Evolutionary conservation across 2,888 invertebrate genomes (phyloP).

Genomic region (Pachymerium ferrugineum): DNA sequence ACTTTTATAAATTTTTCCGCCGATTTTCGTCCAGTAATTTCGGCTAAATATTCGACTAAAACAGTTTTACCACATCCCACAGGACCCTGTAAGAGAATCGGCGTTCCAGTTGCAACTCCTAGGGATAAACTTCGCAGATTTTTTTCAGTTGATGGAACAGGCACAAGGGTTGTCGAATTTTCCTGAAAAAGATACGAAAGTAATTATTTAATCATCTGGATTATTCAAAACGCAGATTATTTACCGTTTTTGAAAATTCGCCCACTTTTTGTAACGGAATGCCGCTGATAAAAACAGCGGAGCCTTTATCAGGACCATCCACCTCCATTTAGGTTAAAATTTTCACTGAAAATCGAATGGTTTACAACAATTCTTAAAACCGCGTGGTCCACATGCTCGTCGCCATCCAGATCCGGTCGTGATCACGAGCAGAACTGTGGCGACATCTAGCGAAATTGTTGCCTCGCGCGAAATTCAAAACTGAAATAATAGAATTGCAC

Average conservation of each 20-base stretch:
- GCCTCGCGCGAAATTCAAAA: no score
- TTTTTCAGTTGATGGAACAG: conserved; percentile 64
- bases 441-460: no score
- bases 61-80: conserved; percentile 94
- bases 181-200: neutral
- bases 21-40: conserved; percentile 59
- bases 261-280: neutral
- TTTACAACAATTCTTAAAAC: no score
- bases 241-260: neutral
- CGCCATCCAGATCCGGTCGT: no score
- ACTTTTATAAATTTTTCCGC: conserved; percentile 66
- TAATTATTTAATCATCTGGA: neutral
- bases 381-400: no score
- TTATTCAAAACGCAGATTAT: no score
- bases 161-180: neutral
- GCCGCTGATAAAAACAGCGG: neutral
- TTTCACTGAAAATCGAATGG: no score
- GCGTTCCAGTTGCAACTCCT: conserved; percentile 65
- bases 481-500: no score
- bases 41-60: conserved; percentile 77
- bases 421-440: no score
- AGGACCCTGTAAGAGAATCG: conserved; percentile 73
- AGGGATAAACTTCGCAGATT: conserved; percentile 72
- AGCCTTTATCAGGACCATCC: neutral
- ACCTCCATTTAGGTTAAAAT: no score